Base-by-base conservation (phyloP, 2,888 invertebrate species). In the Drosophila bunnanda region DNA sequence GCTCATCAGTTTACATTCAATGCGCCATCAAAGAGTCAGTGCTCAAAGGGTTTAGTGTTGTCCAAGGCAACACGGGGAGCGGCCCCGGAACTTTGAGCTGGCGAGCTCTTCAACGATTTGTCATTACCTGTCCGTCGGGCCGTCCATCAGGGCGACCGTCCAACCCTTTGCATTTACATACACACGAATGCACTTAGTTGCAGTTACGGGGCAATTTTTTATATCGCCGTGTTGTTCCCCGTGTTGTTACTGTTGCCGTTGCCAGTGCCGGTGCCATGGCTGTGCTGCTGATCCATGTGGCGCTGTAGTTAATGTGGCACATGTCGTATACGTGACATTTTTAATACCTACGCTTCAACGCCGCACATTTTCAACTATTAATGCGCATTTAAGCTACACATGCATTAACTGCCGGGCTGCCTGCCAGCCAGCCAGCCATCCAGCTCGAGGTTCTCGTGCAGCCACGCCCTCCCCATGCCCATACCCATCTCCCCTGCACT, bases 251-350 rank as follows among this genome's bases (percentile, higher is more conserved):
- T 64, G 48, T 62, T 75, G 57, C 59, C 30, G 12, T 28, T 76
- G 75, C 25, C 43, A 6, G 17, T 41, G 41, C 43, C 28, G 10
- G 28, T 52, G 44, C 53, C 55, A 38, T 46, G 66, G 62, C 34
- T 59, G 64, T 64, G 55, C 61, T 76, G 62, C 67, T 78, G 77
- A 83, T 86, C 76, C 82, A 78, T 80, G 83, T 72, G 78, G 72
- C 78, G 64, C 61, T 48, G 79, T 84, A 87, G 84, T 84, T 84
- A 84, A 84, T 85, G 87, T 85, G 84, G 67, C 82, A 84, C 85
- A 85, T 87, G 84, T 85, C 87, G 87, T 77, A 82, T 84, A 87
- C 85, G 87, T 87, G 87, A 87, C 85, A 85, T 86, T 84, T 85
- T 85, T 86, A 86, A 84, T 86, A 80, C 84, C 78, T 82, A 76